These are phyloP conservation scores for Oreochromis mossambicus DNA, from an alignment of 2,797 vertebrate species.

Conservation along the genomic window DNA sequence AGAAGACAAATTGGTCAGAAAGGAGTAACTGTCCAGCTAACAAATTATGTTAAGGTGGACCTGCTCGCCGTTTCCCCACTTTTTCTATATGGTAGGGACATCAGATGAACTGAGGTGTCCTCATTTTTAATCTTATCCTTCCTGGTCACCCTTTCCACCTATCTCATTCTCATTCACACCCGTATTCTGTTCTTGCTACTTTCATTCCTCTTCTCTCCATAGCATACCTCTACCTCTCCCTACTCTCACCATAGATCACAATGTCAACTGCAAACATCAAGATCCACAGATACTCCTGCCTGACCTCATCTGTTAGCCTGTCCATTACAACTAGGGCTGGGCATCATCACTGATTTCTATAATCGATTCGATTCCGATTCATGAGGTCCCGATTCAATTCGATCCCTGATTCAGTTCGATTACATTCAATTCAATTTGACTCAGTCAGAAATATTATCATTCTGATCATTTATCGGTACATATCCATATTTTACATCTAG, in stretches of 20 bases:
- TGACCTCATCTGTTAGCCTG: neutral
- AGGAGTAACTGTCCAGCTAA: neutral
- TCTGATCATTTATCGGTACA: neutral
- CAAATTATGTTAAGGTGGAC: neutral
- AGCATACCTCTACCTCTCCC: neutral
- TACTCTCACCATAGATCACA: neutral
- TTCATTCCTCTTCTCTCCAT: neutral
- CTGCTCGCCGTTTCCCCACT: neutral
- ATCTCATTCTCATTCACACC: neutral
- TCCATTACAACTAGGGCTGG: neutral
- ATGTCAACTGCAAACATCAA: neutral
- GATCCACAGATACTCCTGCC: neutral
- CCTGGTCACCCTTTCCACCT: neutral
- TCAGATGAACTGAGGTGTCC: neutral
- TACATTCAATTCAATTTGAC: neutral
- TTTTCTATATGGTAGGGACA: neutral
- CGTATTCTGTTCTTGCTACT: neutral
- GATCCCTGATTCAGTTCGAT: accelerated
- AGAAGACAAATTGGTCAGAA: neutral
- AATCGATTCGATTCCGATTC: neutral
- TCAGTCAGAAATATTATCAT: neutral
- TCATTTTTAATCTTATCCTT: neutral
- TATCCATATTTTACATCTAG: neutral
- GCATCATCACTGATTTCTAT: neutral
- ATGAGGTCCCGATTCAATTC: neutral